Evolutionary conservation across 2,888 invertebrate species (phyloP), one percentile per base, ranked within the genome.

Genomic region (Eupithecia pulchellata): DNA sequence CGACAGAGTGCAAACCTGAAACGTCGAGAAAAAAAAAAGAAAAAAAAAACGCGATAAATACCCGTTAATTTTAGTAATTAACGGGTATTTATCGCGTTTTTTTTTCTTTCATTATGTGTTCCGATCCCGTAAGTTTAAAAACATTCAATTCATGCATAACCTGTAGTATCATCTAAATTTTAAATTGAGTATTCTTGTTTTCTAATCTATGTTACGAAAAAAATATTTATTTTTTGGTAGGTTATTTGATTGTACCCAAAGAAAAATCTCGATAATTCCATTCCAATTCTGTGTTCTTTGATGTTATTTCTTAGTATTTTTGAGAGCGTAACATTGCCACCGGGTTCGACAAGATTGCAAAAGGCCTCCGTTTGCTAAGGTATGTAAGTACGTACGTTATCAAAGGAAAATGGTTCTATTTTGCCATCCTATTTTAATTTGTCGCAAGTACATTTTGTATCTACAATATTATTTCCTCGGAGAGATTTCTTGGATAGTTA

Each of bases 341-440:
- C 67, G 75, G 75, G 76, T 75, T 72, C 64, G 71, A 72, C 67
- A 71, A 68, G 68, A 72, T 71, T 69, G 68, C 72, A 73, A 71
- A 76, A 64, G 60, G 66, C 72, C 70, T 66, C 71, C 47, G 58
- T 81, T 83, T 84, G 83, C 82, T 83, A 83, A 25, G 58, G 3
- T 82, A 78, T 76, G 83, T 83, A 80, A 79, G 77, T 82, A 82
- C 83, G 78, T 80, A 82, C 83, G 78, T 80, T 47, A 20, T 47
- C 42, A 47, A 20, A 47, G 42, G 42, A 20, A 42, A 47, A 47
- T 47, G n/a, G 13, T 25, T 52, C 20, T 47, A 11, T 47, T 47
- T 20, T 52, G 78, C 79, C 76, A 78, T 76, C 76, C 76, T 77
- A 75, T 78, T 78, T 80, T 29, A 77, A 79, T 79, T 20, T 2